A percentile compares a stretch with the other conserved stretches of the same genome.
Evolutionary conservation across 2,888 invertebrate genomes (phyloP).

Genomic region (Cryptus armator): DNA sequence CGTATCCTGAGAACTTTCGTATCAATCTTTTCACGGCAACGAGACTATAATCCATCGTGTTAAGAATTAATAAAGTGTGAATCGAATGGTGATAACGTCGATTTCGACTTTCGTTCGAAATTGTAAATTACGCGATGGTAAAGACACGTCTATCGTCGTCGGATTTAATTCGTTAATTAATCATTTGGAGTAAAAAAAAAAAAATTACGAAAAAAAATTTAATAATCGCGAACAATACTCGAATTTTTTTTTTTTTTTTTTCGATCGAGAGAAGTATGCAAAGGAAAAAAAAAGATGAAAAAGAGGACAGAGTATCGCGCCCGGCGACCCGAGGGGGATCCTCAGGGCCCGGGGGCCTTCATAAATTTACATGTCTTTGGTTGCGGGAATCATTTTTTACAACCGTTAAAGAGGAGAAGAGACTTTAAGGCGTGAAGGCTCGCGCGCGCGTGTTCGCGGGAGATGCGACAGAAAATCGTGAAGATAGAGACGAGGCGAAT

Average conservation of each 20-base stretch:
- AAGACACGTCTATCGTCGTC: neutral
- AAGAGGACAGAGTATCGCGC: slow-evolving; percentile 64
- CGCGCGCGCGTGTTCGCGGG: slow-evolving; percentile 16
- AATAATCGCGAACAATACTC: slow-evolving; percentile 24
- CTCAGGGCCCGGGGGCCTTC: slow-evolving; percentile 78
- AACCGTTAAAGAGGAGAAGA: slow-evolving; percentile 76
- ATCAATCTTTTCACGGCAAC: neutral
- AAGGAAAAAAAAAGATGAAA: slow-evolving; percentile 46
- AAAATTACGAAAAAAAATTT: neutral
- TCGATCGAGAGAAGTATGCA: slow-evolving; percentile 17
- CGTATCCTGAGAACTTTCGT: neutral
- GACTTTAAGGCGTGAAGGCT: slow-evolving; percentile 66
- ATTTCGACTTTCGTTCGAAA: neutral
- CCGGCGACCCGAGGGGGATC: slow-evolving; percentile 67
- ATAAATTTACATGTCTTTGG: slow-evolving; percentile 84
- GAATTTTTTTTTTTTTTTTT: slow-evolving; percentile 13
- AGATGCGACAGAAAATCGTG: slow-evolving; percentile 57
- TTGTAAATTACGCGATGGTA: neutral
- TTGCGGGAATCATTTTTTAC: slow-evolving; percentile 84
- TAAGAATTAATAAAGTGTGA: slow-evolving; percentile 35
- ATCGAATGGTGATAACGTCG: slow-evolving; percentile 3
- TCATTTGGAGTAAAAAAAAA: slow-evolving; percentile 8
- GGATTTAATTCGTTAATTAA: slow-evolving; percentile 24
- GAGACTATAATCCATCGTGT: slow-evolving; percentile 28
- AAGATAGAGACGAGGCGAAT: slow-evolving; percentile 24